Conservation (phyloP, 2,888 invertebrate genomes). For the Stegana nigrithorax region DNA sequence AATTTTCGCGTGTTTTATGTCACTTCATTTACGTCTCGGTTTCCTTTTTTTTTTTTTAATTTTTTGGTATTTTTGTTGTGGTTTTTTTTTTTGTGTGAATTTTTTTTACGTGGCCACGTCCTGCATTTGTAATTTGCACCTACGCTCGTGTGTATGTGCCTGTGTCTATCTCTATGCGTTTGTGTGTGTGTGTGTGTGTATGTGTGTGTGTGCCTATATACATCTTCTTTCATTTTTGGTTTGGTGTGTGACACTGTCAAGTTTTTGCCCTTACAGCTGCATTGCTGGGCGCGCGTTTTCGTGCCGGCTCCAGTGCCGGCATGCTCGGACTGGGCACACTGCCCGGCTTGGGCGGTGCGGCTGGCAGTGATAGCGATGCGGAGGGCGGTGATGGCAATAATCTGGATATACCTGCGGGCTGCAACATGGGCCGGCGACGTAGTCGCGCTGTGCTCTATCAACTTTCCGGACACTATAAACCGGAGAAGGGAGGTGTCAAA, state of each 20-base stretch:
- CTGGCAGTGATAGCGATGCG: conserved; percentile 57
- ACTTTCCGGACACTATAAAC: conserved; percentile 95
- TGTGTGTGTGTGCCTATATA: background rate
- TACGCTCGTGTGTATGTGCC: no score
- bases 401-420: conserved; percentile 83
- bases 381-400: conserved; percentile 80
- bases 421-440: conserved; percentile 91
- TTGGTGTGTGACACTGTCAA: conserved; percentile 54
- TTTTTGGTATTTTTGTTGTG: conserved; percentile 20
- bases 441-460: conserved; percentile 96
- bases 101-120: no score
- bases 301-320: conserved; percentile 80
- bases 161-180: background rate
- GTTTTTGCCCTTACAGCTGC: conserved; percentile 76
- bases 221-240: background rate
- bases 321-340: conserved; percentile 72
- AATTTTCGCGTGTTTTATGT: no score
- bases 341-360: conserved; percentile 47
- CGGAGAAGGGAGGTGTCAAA: conserved; percentile 87
- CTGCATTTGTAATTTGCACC: no score
- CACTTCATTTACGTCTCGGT: no score
- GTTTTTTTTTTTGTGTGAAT: conserved; percentile 33
- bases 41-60: no score
- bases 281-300: conserved; percentile 82
- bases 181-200: no score